These are phyloP conservation scores for Globia sparganii DNA, from an alignment of 2,888 invertebrate genomes.

Conservation along the genomic window DNA sequence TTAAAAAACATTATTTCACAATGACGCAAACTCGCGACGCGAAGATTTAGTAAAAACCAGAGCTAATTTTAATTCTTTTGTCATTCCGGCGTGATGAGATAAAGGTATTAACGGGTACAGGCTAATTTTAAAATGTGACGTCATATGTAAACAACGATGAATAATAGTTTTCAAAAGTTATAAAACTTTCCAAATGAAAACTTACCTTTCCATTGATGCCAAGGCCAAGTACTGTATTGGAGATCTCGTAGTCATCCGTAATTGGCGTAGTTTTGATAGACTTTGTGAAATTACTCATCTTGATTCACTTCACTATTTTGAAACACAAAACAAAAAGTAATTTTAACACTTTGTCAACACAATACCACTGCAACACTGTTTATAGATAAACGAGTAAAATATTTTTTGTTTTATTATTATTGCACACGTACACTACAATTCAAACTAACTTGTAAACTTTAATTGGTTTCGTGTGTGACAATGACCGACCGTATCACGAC, in stretches of 20 bases:
- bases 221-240: slow-evolving; percentile 97
- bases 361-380: slow-evolving; percentile 61
- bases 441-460: slow-evolving; percentile 37
- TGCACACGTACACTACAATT: slow-evolving; percentile 42
- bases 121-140: slow-evolving; percentile 76
- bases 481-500: slow-evolving; percentile 54
- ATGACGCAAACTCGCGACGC: slow-evolving; percentile 26
- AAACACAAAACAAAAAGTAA: slow-evolving; percentile 65
- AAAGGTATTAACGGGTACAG: slow-evolving; percentile 37
- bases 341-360: slow-evolving; percentile 63
- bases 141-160: slow-evolving; percentile 78
- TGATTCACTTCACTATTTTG: slow-evolving; percentile 70
- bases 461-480: slow-evolving; percentile 31
- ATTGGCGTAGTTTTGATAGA: slow-evolving; percentile 95
- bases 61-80: slow-evolving; percentile 60
- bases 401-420: slow-evolving; percentile 36
- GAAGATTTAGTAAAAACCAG: slow-evolving; percentile 20
- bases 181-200: slow-evolving; percentile 53
- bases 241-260: slow-evolving; percentile 97
- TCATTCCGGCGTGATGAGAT: slow-evolving; percentile 44
- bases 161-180: slow-evolving; percentile 27
- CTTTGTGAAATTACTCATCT: slow-evolving; percentile 85
- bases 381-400: slow-evolving; percentile 4
- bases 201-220: slow-evolving; percentile 98
- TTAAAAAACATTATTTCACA: slow-evolving; percentile 21